These are phyloP conservation scores for Barypeithes pellucidus DNA, from an alignment of 2,888 invertebrate genomes.

Conservation along the genomic window DNA sequence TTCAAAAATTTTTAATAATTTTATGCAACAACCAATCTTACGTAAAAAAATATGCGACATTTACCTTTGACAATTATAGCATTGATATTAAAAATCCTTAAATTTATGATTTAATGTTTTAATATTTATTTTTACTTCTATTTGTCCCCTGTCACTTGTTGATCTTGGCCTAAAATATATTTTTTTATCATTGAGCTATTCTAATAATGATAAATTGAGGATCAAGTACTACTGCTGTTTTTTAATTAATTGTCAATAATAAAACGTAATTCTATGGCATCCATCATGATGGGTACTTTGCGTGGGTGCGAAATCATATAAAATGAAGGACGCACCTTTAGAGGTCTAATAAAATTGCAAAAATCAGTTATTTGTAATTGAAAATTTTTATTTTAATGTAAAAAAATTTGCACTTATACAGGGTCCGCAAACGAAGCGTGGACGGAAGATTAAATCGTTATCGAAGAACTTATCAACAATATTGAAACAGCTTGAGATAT, in stretches of 20 bases:
- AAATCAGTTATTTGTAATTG: too few relatives aligned
- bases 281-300: not conserved
- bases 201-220: constrained; percentile 27
- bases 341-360: too few relatives aligned
- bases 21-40: not conserved
- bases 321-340: not conserved
- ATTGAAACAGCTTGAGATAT: too few relatives aligned
- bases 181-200: constrained; percentile 10
- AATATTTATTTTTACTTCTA: constrained; percentile 17
- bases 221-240: constrained; percentile 12
- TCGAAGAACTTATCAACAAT: too few relatives aligned
- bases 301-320: not conserved
- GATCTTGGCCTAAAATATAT: constrained; percentile 25
- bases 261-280: not conserved
- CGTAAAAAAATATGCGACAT: constrained; percentile 13
- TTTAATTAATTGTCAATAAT: constrained; percentile 25
- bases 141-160: constrained; percentile 2
- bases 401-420: too few relatives aligned
- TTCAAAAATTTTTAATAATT: not conserved
- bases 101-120: constrained; percentile 10
- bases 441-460: too few relatives aligned
- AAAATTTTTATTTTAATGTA: too few relatives aligned
- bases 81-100: constrained; percentile 9
- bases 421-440: too few relatives aligned
- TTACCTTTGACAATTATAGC: constrained; percentile 9